These are phyloP conservation scores for Sitodiplosis mosellana DNA, from an alignment of 1,140 invertebrate genomes.

Conservation along the genomic window DNA sequence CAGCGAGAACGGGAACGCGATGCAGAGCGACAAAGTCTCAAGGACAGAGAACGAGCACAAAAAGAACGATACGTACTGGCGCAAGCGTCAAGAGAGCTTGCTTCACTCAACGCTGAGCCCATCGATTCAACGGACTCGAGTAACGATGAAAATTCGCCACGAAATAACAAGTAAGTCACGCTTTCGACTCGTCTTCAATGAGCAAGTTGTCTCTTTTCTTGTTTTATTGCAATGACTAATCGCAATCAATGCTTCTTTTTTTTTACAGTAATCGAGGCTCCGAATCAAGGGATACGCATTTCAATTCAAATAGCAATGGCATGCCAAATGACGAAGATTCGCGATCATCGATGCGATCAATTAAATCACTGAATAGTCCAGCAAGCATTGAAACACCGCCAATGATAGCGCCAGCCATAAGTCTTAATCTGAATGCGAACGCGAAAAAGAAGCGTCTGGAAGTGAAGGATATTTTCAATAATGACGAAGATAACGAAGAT, in stretches of 20 bases:
- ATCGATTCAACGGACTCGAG: conserved; percentile 40
- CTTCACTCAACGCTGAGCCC: conserved; percentile 42
- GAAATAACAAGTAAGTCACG: conserved; percentile 15
- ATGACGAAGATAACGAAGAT: conserved; percentile 68
- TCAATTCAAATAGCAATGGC: conserved; percentile 1
- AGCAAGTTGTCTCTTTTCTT: conserved; percentile 8
- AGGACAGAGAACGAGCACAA: conserved; percentile 19
- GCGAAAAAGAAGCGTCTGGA: conserved; percentile 58
- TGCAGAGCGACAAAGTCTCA: conserved; percentile 23
- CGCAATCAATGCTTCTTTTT: conserved; percentile 2
- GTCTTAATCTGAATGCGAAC: conserved; percentile 17
- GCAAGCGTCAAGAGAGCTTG: conserved; percentile 32
- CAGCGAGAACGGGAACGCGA: conserved; percentile 32
- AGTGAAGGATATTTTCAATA: conserved; percentile 79
- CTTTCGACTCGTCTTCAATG: conserved; percentile 15
- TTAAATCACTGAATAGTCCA: conserved; percentile 3
- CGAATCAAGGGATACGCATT: conserved; percentile 16
- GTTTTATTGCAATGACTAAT: too few species aligned
- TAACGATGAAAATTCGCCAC: conserved; percentile 15
- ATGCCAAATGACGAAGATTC: conserved; percentile 5
- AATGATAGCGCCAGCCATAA: conserved; percentile 18
- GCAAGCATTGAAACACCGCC: conserved; percentile 12
- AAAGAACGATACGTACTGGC: conserved; percentile 28
- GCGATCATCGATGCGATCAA: conserved; percentile 1
- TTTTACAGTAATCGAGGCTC: conserved; percentile 10